Base-by-base conservation (phyloP, 2,888 invertebrate species). In the Mystacides longicornis region DNA sequence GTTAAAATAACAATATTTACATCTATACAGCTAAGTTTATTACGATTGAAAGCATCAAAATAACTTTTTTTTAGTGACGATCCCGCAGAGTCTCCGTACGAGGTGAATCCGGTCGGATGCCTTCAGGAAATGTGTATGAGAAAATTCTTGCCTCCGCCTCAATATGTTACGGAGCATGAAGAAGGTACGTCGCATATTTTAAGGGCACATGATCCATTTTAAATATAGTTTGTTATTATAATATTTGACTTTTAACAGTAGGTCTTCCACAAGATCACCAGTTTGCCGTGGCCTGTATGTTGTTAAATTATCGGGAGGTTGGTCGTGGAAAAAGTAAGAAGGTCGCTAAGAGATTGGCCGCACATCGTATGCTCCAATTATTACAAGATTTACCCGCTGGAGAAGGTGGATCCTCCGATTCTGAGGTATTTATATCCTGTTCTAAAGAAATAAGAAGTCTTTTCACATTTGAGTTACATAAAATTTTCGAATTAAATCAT, bases 81-180 rank as follows among this genome's bases (percentile, higher is more conserved):
- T 69, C 69, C 78, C 60, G 79, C 80, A 45, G 81, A 81, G 20
- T 75, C 81, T 0, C 78, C 81, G 0, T 81, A 79, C 64, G 89
- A 91, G 63, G 92, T 92, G 65, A 94, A 98, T 72, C 97, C 97
- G 2, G 95, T 98, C 60, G 97, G 97, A 18, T 91, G 93, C 79
- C 77, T 98, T 53, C 90, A 91, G 71, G 97, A 98, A 72, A 83
- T 96, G 73, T 96, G 96, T 69, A 96, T 96, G 92, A 92, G 94
- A 43, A 85, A 91, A 52, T 87, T 93, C 64, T 93, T 95, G 89
- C 93, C 94, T 23, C 95, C 95, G 42, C 97, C 98, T 22, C 85
- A 85, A 22, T 98, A 98, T 70, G 89, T 93, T 64, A 92, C 93
- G 64, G 89, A 83, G 69, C 85, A 81, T 68, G 92, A 93, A 68